Conservation (phyloP, 2,113 vertebrate genomes). For the Nibea albiflora region DNA sequence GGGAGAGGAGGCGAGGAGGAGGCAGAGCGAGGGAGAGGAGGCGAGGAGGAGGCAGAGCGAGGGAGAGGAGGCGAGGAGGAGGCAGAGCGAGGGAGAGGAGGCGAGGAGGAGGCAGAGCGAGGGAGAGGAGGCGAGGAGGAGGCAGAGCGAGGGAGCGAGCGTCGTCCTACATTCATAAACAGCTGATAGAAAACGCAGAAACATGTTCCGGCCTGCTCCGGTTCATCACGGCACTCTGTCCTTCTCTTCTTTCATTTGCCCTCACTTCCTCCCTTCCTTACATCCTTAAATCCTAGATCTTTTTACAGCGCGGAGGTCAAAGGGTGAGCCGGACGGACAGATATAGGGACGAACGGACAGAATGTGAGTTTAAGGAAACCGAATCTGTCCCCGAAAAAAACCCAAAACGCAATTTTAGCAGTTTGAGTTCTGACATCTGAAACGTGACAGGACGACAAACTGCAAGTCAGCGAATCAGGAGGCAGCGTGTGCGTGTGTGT, state of each 20-base stretch:
- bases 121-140: not conserved
- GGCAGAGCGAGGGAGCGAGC: not conserved
- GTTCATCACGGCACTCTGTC: slow-evolving; percentile 20
- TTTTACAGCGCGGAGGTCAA: slow-evolving; percentile 7
- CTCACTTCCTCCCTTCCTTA: not conserved
- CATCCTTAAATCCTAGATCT: not conserved
- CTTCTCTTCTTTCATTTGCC: slow-evolving; percentile 42
- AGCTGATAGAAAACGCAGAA: no score
- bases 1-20: not conserved
- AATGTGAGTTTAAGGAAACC: slow-evolving; percentile 43
- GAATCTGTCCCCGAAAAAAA: slow-evolving; percentile 35
- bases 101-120: no score
- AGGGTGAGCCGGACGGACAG: not conserved
- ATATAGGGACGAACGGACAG: not conserved
- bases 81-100: no score
- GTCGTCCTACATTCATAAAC: slow-evolving; percentile 37
- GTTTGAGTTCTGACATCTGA: slow-evolving; percentile 66
- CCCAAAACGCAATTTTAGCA: slow-evolving; percentile 67
- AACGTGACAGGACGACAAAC: slow-evolving; percentile 62
- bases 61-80: not conserved
- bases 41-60: not conserved
- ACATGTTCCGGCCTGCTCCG: not conserved
- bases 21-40: not conserved
- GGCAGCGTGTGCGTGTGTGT: slow-evolving; percentile 8
- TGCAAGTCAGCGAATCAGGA: slow-evolving; percentile 71